Evolutionary conservation across 2,888 invertebrate species (phyloP).

Genomic region (Polyploca ridens): DNA sequence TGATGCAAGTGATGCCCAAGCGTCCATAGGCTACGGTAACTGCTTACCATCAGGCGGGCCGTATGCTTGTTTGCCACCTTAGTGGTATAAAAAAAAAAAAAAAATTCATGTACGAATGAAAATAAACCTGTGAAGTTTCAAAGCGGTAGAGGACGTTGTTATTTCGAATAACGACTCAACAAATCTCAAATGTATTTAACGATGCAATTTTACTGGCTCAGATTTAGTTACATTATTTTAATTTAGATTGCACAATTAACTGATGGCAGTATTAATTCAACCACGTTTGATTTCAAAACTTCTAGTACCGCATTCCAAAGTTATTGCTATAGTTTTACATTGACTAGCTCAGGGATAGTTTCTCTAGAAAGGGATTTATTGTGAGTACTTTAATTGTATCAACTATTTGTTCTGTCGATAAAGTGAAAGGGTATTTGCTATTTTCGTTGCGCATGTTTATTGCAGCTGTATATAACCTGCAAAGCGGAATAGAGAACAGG

Average conservation of each 20-base stretch:
- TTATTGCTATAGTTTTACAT: neutral
- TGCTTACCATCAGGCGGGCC: no score
- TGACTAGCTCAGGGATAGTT: conserved; percentile 1
- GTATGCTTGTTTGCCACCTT: no score
- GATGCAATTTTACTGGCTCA: neutral
- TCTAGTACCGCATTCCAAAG: conserved; percentile 6
- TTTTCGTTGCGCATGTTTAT: conserved; percentile 9
- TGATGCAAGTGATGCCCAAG: no score
- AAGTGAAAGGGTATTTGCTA: conserved; percentile 14
- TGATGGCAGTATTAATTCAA: conserved; percentile 16
- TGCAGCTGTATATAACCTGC: neutral
- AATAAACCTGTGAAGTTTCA: neutral
- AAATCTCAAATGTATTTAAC: neutral
- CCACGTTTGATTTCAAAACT: conserved; percentile 12
- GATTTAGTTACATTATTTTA: conserved; percentile 1
- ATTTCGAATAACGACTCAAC: neutral
- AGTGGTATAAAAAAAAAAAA: no score
- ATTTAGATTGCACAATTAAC: conserved; percentile 4
- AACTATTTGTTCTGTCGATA: conserved; percentile 10
- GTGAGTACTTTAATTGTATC: neutral
- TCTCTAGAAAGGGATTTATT: conserved; percentile 14
- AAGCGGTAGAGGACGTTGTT: neutral
- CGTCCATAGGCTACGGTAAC: no score
- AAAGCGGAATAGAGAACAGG: neutral
- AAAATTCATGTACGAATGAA: no score